Evolutionary conservation across 1,140 invertebrate genomes (phyloP).

Genomic region (Apis dorsata): DNA sequence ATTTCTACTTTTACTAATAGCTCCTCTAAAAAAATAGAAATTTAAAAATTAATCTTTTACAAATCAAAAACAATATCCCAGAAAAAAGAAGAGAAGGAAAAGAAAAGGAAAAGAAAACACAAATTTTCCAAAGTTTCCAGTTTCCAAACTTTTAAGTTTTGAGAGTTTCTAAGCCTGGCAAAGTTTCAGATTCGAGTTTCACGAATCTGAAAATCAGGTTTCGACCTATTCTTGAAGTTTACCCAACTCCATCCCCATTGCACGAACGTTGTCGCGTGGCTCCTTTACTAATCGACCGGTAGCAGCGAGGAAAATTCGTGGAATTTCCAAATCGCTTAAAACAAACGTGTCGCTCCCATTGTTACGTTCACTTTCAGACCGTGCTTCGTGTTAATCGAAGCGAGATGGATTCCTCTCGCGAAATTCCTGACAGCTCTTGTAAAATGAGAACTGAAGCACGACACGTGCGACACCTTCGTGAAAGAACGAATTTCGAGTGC

Average conservation of each 20-base stretch:
- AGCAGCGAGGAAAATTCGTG: constrained; percentile 43
- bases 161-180: background rate
- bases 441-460: constrained; percentile 26
- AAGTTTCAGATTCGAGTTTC: no score
- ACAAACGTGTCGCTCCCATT: constrained; percentile 8
- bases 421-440: constrained; percentile 57
- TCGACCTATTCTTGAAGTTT: background rate
- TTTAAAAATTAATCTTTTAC: no score
- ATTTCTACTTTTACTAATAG: no score
- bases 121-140: no score
- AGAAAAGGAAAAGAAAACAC: no score
- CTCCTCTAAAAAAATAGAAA: no score
- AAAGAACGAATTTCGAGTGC: constrained; percentile 55
- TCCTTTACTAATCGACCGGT: background rate
- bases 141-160: no score
- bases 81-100: no score
- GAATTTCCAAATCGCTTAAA: constrained; percentile 47
- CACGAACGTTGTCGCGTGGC: background rate
- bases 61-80: no score
- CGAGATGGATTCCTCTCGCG: constrained; percentile 36
- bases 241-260: background rate
- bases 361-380: constrained; percentile 23
- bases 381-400: constrained; percentile 37
- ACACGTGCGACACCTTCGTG: constrained; percentile 24
- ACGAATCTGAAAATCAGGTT: no score